phyloP scores from a whole-genome alignment of 2,113 vertebrate genomes.

The Dryoscopus gambensis region DNA sequence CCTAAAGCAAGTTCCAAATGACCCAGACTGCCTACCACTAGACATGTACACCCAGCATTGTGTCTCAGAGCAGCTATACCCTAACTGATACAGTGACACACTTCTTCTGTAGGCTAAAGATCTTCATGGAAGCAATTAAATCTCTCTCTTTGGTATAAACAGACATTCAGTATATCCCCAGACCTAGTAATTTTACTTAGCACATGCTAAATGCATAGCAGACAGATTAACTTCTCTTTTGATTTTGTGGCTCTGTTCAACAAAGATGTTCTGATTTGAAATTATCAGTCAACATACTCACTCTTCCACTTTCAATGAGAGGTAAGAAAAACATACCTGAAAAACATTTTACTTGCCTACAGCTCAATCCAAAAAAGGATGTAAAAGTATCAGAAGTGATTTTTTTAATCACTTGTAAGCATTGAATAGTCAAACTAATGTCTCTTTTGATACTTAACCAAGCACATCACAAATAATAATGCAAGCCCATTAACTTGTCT shows the following conservation, averaged over 20 bases:
- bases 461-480: constrained; percentile 39
- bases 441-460: constrained; percentile 30
- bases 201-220: not conserved
- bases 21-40: not conserved
- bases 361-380: not conserved
- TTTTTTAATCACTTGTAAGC: constrained; percentile 28
- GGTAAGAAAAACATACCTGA: not conserved
- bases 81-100: not conserved
- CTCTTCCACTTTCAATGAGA: not conserved
- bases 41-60: not conserved
- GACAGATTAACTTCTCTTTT: not conserved
- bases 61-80: not conserved
- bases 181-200: not conserved
- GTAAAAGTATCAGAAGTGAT: not conserved
- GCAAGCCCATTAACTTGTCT: constrained; percentile 20
- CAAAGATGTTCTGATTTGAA: not conserved
- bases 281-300: not conserved
- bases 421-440: not conserved
- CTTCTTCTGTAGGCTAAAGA: not conserved
- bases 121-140: not conserved
- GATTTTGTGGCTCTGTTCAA: not conserved
- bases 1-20: not conserved
- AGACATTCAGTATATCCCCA: not conserved
- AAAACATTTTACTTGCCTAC: constrained; percentile 5
- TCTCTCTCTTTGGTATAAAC: not conserved